These are phyloP conservation scores for Achlya flavicornis DNA, from an alignment of 2,888 invertebrate species.

Conservation along the genomic window DNA sequence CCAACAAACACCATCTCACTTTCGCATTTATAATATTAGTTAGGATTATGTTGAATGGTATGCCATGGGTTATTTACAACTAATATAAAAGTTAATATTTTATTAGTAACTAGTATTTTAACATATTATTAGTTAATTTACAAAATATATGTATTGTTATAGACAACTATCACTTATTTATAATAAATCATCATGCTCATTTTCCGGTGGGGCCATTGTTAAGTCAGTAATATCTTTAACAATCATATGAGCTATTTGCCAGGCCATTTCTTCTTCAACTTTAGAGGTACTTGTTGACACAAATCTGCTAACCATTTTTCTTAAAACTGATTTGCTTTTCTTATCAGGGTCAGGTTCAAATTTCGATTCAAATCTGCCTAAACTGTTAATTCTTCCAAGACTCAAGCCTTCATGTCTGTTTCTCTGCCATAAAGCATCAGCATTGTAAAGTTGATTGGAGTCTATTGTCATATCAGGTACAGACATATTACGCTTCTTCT, in stretches of 20 bases:
- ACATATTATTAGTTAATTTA: slow-evolving; percentile 55
- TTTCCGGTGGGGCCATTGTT: slow-evolving; percentile 86
- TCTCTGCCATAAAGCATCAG: slow-evolving; percentile 94
- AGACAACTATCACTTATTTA: slow-evolving; percentile 51
- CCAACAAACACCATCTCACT: too few species aligned
- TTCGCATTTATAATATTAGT: too few species aligned
- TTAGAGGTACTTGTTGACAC: slow-evolving; percentile 93
- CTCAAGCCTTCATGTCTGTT: slow-evolving; percentile 89
- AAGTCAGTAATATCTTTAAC: slow-evolving; percentile 96
- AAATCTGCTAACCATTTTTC: slow-evolving; percentile 89
- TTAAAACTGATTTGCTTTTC: slow-evolving; percentile 73
- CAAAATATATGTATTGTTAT: slow-evolving; percentile 57
- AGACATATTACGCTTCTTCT: slow-evolving; percentile 78
- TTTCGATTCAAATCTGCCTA: slow-evolving; percentile 96
- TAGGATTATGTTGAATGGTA: too few species aligned
- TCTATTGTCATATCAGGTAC: slow-evolving; percentile 91
- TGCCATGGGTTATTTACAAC: not conserved
- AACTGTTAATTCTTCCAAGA: slow-evolving; percentile 93
- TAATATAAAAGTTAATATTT: slow-evolving; percentile 19
- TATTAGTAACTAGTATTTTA: slow-evolving; percentile 31
- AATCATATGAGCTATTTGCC: slow-evolving; percentile 98
- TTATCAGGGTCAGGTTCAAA: slow-evolving; percentile 91
- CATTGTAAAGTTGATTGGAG: slow-evolving; percentile 91
- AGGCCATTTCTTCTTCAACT: slow-evolving; percentile 97
- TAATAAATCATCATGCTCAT: slow-evolving; percentile 63